Base-by-base conservation (phyloP, 2,113 vertebrate species). In the Sylvietta virens region DNA sequence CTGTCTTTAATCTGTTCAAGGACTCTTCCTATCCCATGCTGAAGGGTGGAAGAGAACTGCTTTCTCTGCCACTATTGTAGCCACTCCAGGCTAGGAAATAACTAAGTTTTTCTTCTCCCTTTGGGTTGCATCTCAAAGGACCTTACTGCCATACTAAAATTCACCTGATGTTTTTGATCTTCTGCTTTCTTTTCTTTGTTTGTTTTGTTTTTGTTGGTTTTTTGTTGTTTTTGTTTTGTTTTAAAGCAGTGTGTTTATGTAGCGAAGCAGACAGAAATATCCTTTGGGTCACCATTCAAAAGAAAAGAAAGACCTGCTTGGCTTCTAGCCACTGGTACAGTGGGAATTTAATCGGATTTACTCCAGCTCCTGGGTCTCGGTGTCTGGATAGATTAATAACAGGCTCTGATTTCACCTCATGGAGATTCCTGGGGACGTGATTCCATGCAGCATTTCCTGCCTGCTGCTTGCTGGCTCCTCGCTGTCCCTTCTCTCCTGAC, bases 321-420 rank as follows among this genome's bases (percentile, higher is more conserved):
- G 86, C 83, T 97, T 84, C 80, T 56, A 79, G 80, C 90, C 83
- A 81, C 57, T 45, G 79, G 78, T 86, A 92, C 13, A 88, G 87
- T 88, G 83, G 86, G 64, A 73, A 74, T 85, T 97, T 97, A 96
- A 97, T 98, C 94, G 87, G 92, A 96, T 96, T 97, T 97, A 83
- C 88, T 93, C 74, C 72, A 84, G 87, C 83, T 88, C 57, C 61
- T 90, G 81, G 28, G 27, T 93, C 58, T 83, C 7, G 2, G 11
- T 72, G 86, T 90, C 91, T 86, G 64, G 39, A 81, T 95, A 79
- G 92, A 96, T 98, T 96, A 97, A 94, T 95, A 92, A 90, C 60
- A 61, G 93, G 62, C 84, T 90, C 84, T 91, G 92, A 94, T 97
- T 96, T 95, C 85, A 95, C 90, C 60, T 91, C 18, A 1, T 37